Evolutionary conservation across 2,888 invertebrate genomes (phyloP), one percentile per base, ranked within the genome.

Genomic region (Phortica magna): DNA sequence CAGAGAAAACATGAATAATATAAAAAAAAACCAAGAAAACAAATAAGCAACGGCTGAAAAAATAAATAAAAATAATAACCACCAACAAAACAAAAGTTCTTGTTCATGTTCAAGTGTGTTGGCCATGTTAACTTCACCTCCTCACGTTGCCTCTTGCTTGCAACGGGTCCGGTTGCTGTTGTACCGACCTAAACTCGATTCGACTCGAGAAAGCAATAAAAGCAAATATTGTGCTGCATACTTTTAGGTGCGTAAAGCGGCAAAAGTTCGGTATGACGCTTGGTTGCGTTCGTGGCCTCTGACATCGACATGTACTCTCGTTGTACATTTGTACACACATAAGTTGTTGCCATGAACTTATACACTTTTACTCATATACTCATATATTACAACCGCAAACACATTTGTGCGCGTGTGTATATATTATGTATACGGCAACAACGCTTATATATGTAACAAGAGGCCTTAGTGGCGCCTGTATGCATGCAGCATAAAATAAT

Each of bases 401-500:
- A 31, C 57, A 57, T 9, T 57, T 41, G 41, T 41, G 41, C 19
- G 12, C 31, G 31, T 31, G 31, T 31, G 19, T 19, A 70, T 70
- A 22, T 22, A 67, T 48, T 48, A 2, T 31, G 31, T 31, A 4
- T 31, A 31, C 31, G 31, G 31, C 31, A 31, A 31, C 31, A 31
- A 31, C 2, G 31, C 31, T 31, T 31, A 31, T 31, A 31, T 14
- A 48, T 14, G 7, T 48, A 14, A 48, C 9, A 48, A 48, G 9
- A 14, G 10, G 48, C 48, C 10, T 48, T 1, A 31, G 68, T 75
- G 76, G 78, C 68, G 61, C 72, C 67, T 75, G 48, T 75, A 57
- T 64, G 73, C 75, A 73, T 76, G 76, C 67, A 75, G 84, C 86
- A 89, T 88, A 83, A 89, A 88, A 88, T 89, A 88, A 88, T 84